These are phyloP conservation scores for Crossaster papposus DNA, from an alignment of 53 echinoderm and acorn worm species.

Conservation along the genomic window DNA sequence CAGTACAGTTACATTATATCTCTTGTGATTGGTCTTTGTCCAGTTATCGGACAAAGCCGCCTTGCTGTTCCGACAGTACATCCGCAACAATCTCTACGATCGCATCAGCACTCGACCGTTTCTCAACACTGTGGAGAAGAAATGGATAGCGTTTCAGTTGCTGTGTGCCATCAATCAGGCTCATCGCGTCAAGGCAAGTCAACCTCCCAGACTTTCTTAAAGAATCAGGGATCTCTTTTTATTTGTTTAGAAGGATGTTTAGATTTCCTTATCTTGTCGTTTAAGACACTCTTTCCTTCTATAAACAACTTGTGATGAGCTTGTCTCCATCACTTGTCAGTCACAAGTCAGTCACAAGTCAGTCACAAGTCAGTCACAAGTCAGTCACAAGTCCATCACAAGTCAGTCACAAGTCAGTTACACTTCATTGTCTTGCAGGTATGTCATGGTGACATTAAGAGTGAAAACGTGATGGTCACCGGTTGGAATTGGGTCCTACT, in stretches of 20 bases:
- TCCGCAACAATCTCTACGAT: slow-evolving; percentile 95
- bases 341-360: too few species aligned
- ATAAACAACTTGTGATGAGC: too few species aligned
- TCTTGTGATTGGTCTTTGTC: not conserved
- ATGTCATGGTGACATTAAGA: slow-evolving; percentile 98
- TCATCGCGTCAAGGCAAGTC: slow-evolving; percentile 83
- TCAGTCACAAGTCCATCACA: not conserved
- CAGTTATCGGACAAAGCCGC: slow-evolving; percentile 97
- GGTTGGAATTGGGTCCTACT: slow-evolving; percentile 98
- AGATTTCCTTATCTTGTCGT: too few species aligned
- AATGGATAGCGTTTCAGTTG: slow-evolving; percentile 98
- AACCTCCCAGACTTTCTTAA: not conserved
- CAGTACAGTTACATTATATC: not conserved
- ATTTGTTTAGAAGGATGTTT: not conserved
- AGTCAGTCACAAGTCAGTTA: not conserved
- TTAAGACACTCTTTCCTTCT: too few species aligned
- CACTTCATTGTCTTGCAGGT: slow-evolving; percentile 59
- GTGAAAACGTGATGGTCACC: slow-evolving; percentile 98
- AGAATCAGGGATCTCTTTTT: not conserved
- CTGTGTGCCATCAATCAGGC: slow-evolving; percentile 97
- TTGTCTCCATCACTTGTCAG: too few species aligned
- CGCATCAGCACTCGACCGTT: slow-evolving; percentile 97
- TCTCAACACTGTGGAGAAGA: slow-evolving; percentile 92
- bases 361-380: too few species aligned
- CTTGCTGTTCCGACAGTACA: slow-evolving; percentile 91